A percentile compares a stretch with the other conserved stretches of the same genome.
Conservation (phyloP, 2,797 vertebrate species). For the Eulemur mongoz region DNA sequence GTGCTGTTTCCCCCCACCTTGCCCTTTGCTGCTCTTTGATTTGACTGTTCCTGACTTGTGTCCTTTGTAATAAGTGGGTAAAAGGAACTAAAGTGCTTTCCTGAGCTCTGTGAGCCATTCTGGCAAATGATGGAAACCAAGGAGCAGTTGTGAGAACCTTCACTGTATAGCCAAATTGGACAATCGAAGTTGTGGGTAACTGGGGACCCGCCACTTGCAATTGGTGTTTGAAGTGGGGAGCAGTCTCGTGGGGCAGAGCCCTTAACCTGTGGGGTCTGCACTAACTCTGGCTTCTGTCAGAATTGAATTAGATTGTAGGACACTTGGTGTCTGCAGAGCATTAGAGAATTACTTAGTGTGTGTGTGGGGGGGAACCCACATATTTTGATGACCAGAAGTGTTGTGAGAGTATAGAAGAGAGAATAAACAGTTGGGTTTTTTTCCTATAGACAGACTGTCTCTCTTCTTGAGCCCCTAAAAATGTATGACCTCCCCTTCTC, state of each 20-base stretch:
- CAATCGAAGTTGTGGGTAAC: not conserved
- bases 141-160: not conserved
- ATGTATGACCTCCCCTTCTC: not conserved
- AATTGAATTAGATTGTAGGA: not conserved
- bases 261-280: not conserved
- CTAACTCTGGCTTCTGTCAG: not conserved
- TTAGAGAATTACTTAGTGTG: not conserved
- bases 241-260: not conserved
- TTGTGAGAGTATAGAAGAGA: not conserved
- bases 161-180: not conserved
- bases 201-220: no score
- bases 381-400: not conserved
- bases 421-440: not conserved
- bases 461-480: not conserved
- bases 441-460: not conserved
- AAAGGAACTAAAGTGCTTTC: not conserved
- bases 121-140: not conserved
- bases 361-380: not conserved
- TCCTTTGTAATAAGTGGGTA: not conserved
- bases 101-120: not conserved
- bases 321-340: not conserved
- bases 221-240: not conserved
- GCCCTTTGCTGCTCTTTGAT: not conserved
- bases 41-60: not conserved
- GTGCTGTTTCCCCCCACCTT: not conserved